Evolutionary conservation across 2,888 invertebrate genomes (phyloP).

Genomic region (Noctua fimbriata): DNA sequence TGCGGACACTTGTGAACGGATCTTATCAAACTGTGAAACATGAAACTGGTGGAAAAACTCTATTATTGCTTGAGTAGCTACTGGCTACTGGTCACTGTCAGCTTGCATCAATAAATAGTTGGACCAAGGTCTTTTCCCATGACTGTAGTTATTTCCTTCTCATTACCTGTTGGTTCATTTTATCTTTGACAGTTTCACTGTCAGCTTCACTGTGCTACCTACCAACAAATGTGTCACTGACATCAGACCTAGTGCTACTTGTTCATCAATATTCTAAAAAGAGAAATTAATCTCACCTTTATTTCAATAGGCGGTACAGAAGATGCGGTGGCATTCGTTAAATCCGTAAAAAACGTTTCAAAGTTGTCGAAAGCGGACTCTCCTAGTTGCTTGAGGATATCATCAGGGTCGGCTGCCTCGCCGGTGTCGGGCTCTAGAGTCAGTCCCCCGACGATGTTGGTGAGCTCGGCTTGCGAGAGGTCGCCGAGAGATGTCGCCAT

Average conservation of each 20-base stretch:
- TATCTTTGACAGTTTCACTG: not conserved
- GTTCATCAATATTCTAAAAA: not conserved
- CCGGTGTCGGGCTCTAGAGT: constrained; percentile 87
- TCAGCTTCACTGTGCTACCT: not conserved
- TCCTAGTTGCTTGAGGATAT: constrained; percentile 95
- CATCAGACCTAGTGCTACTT: not conserved
- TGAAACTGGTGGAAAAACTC: not conserved
- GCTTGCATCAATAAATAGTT: not conserved
- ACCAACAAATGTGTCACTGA: not conserved
- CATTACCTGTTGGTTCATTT: not conserved
- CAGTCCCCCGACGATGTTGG: constrained; percentile 91
- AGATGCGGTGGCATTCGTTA: constrained; percentile 93
- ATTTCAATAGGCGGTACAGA: constrained; percentile 91
- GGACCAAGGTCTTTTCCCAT: not conserved
- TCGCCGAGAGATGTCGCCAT: constrained; percentile 91
- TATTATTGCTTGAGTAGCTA: not conserved
- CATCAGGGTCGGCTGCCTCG: constrained; percentile 92
- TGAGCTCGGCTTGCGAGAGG: constrained; percentile 93
- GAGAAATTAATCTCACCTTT: constrained; percentile 88
- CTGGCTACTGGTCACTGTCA: not conserved
- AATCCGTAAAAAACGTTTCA: constrained; percentile 95
- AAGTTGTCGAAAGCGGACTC: constrained; percentile 96
- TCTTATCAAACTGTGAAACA: not conserved
- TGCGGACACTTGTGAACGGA: not conserved
- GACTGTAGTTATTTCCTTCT: not conserved